Evolutionary conservation across 53 echinoderm and acorn worm species (phyloP), one percentile per base, ranked within the genome.

Genomic region (Paracentrotus lividus): DNA sequence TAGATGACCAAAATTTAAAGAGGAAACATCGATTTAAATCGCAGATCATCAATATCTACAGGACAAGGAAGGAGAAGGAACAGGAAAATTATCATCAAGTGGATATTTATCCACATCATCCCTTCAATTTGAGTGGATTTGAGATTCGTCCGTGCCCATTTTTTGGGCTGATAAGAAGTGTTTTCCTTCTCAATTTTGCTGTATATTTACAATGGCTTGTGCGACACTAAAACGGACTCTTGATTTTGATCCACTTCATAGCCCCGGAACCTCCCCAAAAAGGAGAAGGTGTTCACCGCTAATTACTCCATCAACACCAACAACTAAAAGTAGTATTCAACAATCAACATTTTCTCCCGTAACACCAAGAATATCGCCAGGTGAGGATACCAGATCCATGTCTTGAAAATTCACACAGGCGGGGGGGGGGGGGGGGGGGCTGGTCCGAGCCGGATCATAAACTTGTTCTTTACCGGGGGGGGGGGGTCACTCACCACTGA

Each of bases 191-290:
- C 15, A 24, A 24, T 42, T 12, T 77, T 57, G 95, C 93, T 44
- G 27, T 56, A 55, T 20, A 31, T 1, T 21, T 34, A 81, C 44
- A 96, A 98, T 98, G 99, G 99, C 99, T 94, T 98, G 99, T 95
- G 99, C 99, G 69, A 98, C 99, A 77, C 94, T 98, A 94, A 98
- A 98, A 97, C 97, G 99, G 94, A 96, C 99, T 87, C 93, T 98
- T 84, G 97, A 98, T 96, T 98, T 98, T 85, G 99, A 98, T 94
- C 97, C 99, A 66, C 94, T 98, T 88, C 99, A 98, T 91, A 98
- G 97, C 85, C 97, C 99, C 3, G 96, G 95, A 66, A 95, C 97
- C 31, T 97, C 97, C 49, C 97, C 99, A 0, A 98, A 98, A 95
- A 85, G 99, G 94, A 93, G 99, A 93, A 94, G 99, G 96, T 98